Conservation (phyloP, 2,797 vertebrate species). For the Pseudochirops cupreus region DNA sequence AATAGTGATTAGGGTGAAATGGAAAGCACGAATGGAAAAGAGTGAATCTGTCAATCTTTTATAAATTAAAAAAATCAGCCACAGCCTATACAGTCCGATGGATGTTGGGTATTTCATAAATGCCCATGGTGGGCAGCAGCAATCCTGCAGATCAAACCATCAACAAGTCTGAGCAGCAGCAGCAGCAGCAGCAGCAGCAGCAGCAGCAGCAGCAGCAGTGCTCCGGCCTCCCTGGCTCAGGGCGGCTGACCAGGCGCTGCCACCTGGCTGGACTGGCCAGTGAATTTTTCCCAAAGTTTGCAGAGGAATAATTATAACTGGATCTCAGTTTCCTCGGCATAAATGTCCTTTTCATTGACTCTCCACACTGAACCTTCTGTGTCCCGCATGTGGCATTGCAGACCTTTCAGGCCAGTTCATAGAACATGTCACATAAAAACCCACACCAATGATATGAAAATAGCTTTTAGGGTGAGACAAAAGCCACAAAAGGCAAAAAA, state of each 20-base stretch:
- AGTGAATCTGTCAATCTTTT: slow-evolving; percentile 19
- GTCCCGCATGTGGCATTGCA: slow-evolving; percentile 37
- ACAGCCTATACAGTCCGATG: not conserved
- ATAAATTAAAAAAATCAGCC: slow-evolving; percentile 23
- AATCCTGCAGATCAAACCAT: not conserved
- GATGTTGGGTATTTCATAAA: too few relatives aligned
- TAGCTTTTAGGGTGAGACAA: slow-evolving; percentile 42
- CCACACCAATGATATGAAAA: slow-evolving; percentile 27
- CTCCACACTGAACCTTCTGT: slow-evolving; percentile 18
- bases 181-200: not conserved
- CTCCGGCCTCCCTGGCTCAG: not conserved
- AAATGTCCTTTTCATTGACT: slow-evolving; percentile 55
- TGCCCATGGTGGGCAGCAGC: not conserved
- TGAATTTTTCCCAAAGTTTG: slow-evolving; percentile 34
- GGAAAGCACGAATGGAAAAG: not conserved
- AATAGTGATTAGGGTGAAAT: slow-evolving; percentile 3
- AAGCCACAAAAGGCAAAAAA: slow-evolving; percentile 39
- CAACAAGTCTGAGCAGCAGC: too few relatives aligned
- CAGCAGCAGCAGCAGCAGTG: not conserved
- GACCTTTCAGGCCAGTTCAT: not conserved
- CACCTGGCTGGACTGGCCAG: not conserved
- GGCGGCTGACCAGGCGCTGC: not conserved
- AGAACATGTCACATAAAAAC: not conserved
- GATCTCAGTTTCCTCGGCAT: slow-evolving; percentile 9
- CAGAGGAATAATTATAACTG: slow-evolving; percentile 40